phyloP scores from a whole-genome alignment of 1,140 invertebrate species.

The Copidosoma floridanum region DNA sequence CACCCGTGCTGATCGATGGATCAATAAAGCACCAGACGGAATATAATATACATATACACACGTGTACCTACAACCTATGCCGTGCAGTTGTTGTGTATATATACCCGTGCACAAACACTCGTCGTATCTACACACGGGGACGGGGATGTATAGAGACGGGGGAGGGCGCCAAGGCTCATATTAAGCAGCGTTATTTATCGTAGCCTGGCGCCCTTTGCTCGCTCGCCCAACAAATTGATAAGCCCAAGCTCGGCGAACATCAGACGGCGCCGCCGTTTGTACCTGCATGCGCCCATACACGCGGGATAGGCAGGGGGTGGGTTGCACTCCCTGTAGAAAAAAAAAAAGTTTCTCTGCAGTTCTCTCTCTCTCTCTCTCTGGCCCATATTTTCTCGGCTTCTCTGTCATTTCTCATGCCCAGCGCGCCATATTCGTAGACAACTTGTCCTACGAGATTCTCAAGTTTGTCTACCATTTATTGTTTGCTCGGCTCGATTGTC shows the following conservation, averaged over 20 bases:
- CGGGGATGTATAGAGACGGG: neutral
- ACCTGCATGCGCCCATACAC: neutral
- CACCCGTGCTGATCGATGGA: constrained; percentile 30
- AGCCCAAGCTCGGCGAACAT: constrained; percentile 47
- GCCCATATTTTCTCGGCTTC: neutral
- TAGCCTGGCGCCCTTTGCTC: constrained; percentile 32
- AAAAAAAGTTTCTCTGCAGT: no score
- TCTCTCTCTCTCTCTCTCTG: neutral
- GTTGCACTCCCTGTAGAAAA: no score
- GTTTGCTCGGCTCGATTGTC: no score
- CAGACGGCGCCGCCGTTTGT: constrained; percentile 30
- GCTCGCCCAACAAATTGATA: constrained; percentile 50
- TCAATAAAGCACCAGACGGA: constrained; percentile 23
- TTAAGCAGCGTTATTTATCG: constrained; percentile 52
- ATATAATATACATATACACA: no score
- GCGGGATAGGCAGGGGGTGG: no score
- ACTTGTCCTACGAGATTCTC: neutral
- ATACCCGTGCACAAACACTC: neutral
- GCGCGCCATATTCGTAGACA: no score
- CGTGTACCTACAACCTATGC: no score
- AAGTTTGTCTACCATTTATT: no score
- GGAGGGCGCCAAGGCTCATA: constrained; percentile 34
- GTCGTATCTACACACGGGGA: neutral
- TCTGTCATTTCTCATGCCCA: constrained; percentile 7
- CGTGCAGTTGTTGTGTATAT: constrained; percentile 7